These are phyloP conservation scores for Indicator indicator DNA, from an alignment of 2,113 vertebrate genomes.

Conservation along the genomic window DNA sequence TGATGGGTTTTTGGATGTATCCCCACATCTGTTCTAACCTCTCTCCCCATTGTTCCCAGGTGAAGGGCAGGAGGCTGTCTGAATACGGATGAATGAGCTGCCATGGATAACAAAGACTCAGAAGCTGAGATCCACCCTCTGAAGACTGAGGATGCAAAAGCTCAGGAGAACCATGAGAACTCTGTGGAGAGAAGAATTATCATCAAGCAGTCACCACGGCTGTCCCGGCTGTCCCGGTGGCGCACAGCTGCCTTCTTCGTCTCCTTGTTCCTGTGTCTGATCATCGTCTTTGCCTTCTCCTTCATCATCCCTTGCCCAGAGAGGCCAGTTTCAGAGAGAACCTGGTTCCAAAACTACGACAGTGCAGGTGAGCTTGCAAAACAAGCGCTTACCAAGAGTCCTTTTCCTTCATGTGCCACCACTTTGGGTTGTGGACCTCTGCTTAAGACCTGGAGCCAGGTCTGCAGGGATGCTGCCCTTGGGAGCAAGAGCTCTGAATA, in stretches of 20 bases:
- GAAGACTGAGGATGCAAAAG: slow-evolving; percentile 78
- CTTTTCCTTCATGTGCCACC: not conserved
- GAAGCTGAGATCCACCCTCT: slow-evolving; percentile 86
- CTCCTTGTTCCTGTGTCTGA: slow-evolving; percentile 86
- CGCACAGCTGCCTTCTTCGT: slow-evolving; percentile 87
- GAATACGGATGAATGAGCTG: not conserved
- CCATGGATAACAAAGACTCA: slow-evolving; percentile 77
- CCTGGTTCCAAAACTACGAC: slow-evolving; percentile 79
- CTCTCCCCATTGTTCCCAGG: not conserved
- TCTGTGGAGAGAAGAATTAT: slow-evolving; percentile 56
- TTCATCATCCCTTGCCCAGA: slow-evolving; percentile 93
- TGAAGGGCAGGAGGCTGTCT: not conserved
- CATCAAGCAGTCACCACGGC: slow-evolving; percentile 46
- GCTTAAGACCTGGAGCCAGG: not conserved
- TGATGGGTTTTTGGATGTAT: fast-evolving
- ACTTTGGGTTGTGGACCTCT: not conserved
- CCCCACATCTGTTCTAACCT: not conserved
- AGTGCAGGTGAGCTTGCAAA: slow-evolving; percentile 75
- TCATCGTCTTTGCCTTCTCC: slow-evolving; percentile 90
- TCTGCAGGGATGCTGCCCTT: slow-evolving; percentile 8
- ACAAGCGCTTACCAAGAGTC: not conserved
- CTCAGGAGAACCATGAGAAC: slow-evolving; percentile 46
- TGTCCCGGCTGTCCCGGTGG: slow-evolving; percentile 82
- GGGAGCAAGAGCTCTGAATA: slow-evolving; percentile 12
- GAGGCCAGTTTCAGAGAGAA: slow-evolving; percentile 76